Base-by-base conservation (phyloP, 2,797 vertebrate species). In the Dromococcyx pavoninus region DNA sequence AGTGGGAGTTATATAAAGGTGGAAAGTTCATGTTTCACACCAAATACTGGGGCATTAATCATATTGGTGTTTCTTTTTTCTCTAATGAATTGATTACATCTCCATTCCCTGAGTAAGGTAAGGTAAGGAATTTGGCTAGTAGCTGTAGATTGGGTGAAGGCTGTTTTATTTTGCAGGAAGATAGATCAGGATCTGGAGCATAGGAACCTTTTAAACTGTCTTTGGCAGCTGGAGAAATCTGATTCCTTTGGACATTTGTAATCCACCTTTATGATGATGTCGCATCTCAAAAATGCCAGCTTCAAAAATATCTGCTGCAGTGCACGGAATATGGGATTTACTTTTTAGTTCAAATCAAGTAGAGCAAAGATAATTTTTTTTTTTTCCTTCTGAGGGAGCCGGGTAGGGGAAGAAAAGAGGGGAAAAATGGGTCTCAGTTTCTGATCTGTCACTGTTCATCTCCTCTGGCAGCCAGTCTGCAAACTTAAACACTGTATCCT, bases 211-310 rank as follows among this genome's bases (percentile, higher is more conserved):
- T 89, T 73, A 61, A 88, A 23, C 24, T 54, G 28, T 70, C 30
- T 78, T 82, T 77, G 64, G 72, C 16, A 89, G 18, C 61, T 80
- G 61, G 57, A 92, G 56, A 91, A 87, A 88, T 88, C 30, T 8
- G 67, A 91, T 86, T 71, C 73, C 46, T 87, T 66, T 83, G 62
- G 65, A 75, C 78, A 73, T 90, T 66, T 91, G 62, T 91, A 87
- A 83, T 91, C 60, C 81, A 93, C 80, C 86, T 88, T 95, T 82
- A 53, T 48, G 81, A 89, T 87, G 84, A 94, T 87, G 83, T 82
- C 13, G 1, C 86, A 67, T 93, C 88, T 91, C 58, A 93, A 56
- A 95, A 95, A 95, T 92, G 78, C 75, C 57, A 65, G n/a, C 57
- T 72, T 95, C 54, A 88, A 30, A 89, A 91, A 72, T 71, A 86